Base-by-base conservation (phyloP, 1,140 invertebrate genomes). In the Samia ricini region DNA sequence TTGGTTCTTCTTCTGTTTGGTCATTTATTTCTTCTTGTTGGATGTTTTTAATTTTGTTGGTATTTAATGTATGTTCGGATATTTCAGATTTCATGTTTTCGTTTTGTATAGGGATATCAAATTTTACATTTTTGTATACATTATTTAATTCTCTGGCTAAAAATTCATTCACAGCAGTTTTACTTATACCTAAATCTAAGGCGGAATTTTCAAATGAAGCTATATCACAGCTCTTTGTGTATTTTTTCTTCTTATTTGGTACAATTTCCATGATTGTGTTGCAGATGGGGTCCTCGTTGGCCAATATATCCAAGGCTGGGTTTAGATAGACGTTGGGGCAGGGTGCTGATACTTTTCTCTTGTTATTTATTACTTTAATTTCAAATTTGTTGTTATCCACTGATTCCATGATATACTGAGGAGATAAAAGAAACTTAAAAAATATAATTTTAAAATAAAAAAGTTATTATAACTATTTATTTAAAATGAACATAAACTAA, bases 311-410 rank as follows among this genome's bases (percentile, higher is more conserved):
- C 12, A 91, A 63, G 0, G 84, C 90, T 19, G 90, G 90, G 59
- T 91, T 91, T 4, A 89, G 68, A 59, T 88, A 91, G 0, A 81
- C 86, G 59, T 89, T 91, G 0, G 80, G 64, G 24, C 81, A 79
- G 0, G 83, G 77, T n/a, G 80, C 65, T 4, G 82, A 71, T 19
- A 83, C 72, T 54, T 91, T 91, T 54, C 90, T 57, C 62, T 91
- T 89, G 18, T 64, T 83, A 48, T 83, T 72, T 51, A 66, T 71
- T n/a, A 78, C 79, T 68, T 79, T 82, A 2, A 91, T 74, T 78
- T 91, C 90, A 70, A 89, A 90, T 61, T 85, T 79, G 61, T 91
- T 91, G 65, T 91, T 91, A 69, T 91, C 78, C n/a, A 91, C 66
- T 8, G 79, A 66, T 49, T 86, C 77, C 87, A 89, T 89, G 49